These are phyloP conservation scores for Laticauda laticaudata DNA, from an alignment of 2,113 vertebrate genomes.

Conservation along the genomic window DNA sequence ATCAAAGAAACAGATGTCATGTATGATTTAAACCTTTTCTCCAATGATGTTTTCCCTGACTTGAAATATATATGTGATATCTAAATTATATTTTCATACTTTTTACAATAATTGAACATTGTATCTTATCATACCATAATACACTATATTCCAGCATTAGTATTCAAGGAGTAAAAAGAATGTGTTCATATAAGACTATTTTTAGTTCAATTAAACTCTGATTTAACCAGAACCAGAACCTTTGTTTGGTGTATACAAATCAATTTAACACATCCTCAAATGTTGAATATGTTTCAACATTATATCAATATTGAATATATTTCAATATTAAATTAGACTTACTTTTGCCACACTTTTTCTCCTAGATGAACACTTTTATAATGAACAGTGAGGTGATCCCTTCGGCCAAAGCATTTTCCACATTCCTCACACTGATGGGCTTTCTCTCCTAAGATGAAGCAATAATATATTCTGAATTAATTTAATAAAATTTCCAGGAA, in stretches of 20 bases:
- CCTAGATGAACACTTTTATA: conserved; percentile 96
- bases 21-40: background rate
- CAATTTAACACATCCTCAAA: background rate
- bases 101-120: background rate
- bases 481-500: background rate
- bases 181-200: background rate
- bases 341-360: conserved; percentile 99
- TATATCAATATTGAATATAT: background rate
- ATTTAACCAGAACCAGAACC: background rate
- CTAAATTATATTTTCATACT: background rate
- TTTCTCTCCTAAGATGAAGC: conserved; percentile 83
- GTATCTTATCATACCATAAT: background rate
- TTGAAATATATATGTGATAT: background rate
- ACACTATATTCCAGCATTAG: background rate
- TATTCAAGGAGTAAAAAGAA: background rate
- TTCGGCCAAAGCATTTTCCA: conserved; percentile 94
- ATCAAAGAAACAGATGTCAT: background rate
- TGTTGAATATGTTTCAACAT: background rate
- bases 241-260: background rate
- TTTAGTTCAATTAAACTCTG: background rate
- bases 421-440: conserved; percentile 98
- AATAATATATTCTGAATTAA: background rate
- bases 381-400: conserved; percentile 95
- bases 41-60: background rate
- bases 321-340: conserved; percentile 55